phyloP scores from a whole-genome alignment of 2,797 vertebrate species.

The Macropus fuliginosus region DNA sequence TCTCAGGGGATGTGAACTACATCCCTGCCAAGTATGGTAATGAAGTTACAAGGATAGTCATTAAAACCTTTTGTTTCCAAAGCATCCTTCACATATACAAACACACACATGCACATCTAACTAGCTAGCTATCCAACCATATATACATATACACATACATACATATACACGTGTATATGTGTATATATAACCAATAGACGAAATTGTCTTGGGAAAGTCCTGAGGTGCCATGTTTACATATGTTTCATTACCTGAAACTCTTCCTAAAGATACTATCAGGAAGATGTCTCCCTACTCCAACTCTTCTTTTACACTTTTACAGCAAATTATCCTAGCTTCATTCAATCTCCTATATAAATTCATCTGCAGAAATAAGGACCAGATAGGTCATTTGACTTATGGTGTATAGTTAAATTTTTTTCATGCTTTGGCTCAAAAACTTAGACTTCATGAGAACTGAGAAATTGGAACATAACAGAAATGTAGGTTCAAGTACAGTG shows the following conservation, averaged over 20 bases:
- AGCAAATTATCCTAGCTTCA: background rate
- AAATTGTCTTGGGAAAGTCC: background rate
- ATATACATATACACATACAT: too few relatives aligned
- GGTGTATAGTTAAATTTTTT: background rate
- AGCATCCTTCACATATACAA: background rate
- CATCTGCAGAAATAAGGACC: background rate
- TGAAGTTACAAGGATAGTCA: background rate
- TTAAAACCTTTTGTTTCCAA: background rate
- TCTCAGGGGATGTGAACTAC: background rate
- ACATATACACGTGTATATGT: too few relatives aligned
- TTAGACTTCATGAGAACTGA: background rate
- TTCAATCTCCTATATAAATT: background rate
- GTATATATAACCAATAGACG: background rate
- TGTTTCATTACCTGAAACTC: background rate
- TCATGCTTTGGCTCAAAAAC: constrained; percentile 8
- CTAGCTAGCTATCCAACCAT: too few relatives aligned
- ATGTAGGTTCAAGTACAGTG: background rate
- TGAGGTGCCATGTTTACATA: background rate
- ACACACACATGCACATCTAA: too few relatives aligned
- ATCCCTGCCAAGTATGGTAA: background rate
- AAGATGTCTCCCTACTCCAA: background rate
- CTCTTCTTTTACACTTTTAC: background rate
- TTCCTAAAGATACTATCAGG: background rate
- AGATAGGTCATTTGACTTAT: background rate
- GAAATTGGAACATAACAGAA: constrained; percentile 9